Evolutionary conservation across 1,140 invertebrate species (phyloP).

Genomic region (Bilobella aurantiaca): DNA sequence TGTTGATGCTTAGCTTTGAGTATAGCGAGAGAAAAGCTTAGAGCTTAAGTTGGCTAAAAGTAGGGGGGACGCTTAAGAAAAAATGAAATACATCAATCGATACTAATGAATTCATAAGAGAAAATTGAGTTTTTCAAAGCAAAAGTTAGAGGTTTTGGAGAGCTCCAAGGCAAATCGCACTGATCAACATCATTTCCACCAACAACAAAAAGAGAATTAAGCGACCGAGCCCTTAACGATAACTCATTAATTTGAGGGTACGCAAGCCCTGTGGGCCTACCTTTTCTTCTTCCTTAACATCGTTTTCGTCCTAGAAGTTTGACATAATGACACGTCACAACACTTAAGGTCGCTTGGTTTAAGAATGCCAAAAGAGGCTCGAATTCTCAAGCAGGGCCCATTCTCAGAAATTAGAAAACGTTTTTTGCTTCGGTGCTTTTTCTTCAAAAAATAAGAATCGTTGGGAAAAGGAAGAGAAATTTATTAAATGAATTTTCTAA

Average conservation of each 20-base stretch:
- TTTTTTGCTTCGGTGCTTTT: no score
- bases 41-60: not conserved
- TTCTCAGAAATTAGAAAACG: not conserved
- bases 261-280: no score
- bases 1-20: no score
- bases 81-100: not conserved
- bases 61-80: not conserved
- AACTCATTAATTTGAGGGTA: not conserved
- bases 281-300: no score
- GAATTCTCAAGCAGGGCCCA: not conserved
- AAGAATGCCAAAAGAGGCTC: not conserved
- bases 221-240: not conserved
- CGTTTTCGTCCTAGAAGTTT: no score
- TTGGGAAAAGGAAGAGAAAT: not conserved
- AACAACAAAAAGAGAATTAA: not conserved
- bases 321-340: not conserved
- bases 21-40: not conserved
- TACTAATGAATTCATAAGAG: slow-evolving; percentile 3
- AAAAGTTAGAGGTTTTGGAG: no score
- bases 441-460: not conserved
- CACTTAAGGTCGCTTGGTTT: no score
- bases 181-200: not conserved
- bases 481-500: not conserved
- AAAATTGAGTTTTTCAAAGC: not conserved
- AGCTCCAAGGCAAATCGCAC: no score